phyloP scores from a whole-genome alignment of 2,888 invertebrate species.

The Theretra japonica region DNA sequence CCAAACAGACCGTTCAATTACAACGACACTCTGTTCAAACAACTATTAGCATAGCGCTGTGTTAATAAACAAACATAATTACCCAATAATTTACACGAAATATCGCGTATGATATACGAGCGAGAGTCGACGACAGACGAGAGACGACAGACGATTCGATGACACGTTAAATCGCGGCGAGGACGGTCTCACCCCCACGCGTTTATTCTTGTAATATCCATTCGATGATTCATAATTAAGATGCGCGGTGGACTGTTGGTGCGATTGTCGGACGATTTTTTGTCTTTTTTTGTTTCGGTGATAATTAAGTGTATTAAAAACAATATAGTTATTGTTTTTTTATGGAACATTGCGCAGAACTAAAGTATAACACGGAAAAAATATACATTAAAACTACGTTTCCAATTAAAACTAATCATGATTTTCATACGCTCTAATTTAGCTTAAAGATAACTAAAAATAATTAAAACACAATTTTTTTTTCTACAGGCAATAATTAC shows the following conservation, averaged over 20 bases:
- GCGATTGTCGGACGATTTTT: background rate
- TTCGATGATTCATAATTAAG: constrained; percentile 28
- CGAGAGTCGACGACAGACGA: background rate
- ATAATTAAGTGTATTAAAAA: too few relatives aligned
- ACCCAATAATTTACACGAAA: background rate
- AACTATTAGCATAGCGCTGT: background rate
- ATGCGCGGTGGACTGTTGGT: background rate
- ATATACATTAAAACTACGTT: too few relatives aligned
- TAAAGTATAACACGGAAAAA: too few relatives aligned
- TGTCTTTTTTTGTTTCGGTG: too few relatives aligned
- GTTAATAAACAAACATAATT: background rate
- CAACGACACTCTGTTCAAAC: background rate
- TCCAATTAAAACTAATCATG: too few relatives aligned
- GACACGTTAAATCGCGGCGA: constrained; percentile 1
- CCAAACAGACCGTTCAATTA: constrained; percentile 1
- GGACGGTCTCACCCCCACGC: constrained; percentile 24
- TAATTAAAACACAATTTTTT: too few relatives aligned
- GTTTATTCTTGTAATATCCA: constrained; percentile 17
- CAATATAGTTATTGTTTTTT: too few relatives aligned
- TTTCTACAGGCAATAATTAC: too few relatives aligned
- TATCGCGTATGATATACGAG: background rate
- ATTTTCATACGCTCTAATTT: too few relatives aligned
- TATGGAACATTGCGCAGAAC: too few relatives aligned
- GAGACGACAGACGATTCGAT: constrained; percentile 1
- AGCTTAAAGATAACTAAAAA: too few relatives aligned